Evolutionary conservation across 2,113 vertebrate genomes (phyloP).

Genomic region (Psephotus haematonotus): DNA sequence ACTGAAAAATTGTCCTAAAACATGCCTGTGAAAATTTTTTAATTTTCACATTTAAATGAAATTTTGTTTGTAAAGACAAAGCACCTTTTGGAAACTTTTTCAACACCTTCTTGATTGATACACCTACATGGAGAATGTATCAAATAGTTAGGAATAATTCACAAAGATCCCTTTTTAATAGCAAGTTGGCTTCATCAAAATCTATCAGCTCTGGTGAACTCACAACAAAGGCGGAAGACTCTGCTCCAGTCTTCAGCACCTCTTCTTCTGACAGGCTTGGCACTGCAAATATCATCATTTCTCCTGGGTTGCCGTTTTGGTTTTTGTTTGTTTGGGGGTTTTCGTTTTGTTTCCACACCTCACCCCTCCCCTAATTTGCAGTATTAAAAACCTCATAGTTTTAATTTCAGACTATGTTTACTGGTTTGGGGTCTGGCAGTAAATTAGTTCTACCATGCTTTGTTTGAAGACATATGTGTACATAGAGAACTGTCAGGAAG

Average conservation of each 20-base stretch:
- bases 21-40: not conserved
- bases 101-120: not conserved
- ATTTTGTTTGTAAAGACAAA: not conserved
- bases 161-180: not conserved
- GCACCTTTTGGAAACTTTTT: not conserved
- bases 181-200: not conserved
- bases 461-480: fast-evolving
- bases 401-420: not conserved
- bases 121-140: not conserved
- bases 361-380: not conserved
- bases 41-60: not conserved
- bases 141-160: not conserved
- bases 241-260: not conserved
- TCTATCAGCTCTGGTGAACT: not conserved
- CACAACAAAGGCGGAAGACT: not conserved
- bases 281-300: not conserved
- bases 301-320: not conserved
- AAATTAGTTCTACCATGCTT: not conserved
- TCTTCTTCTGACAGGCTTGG: not conserved
- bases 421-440: not conserved
- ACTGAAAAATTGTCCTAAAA: not conserved
- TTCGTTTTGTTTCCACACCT: not conserved
- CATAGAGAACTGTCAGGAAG: not conserved
- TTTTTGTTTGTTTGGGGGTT: not conserved
- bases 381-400: not conserved